Conservation (phyloP, 1,140 invertebrate species). For the Microplitis demolitor region DNA sequence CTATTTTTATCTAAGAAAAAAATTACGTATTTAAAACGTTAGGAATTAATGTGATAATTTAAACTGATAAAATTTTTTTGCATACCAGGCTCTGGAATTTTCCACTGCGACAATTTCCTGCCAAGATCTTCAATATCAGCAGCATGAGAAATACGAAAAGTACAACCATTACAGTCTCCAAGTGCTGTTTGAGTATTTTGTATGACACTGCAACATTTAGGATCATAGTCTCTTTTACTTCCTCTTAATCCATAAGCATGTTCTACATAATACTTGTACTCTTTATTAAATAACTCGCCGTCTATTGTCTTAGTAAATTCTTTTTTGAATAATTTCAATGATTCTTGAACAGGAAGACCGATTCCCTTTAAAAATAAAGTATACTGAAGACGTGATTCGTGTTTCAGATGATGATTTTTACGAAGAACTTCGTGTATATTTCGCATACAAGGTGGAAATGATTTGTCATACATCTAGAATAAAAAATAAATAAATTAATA, state of each 20-base stretch:
- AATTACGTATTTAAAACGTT: neutral
- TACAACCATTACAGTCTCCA: constrained; percentile 4
- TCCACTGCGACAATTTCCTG: neutral
- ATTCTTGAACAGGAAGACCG: neutral
- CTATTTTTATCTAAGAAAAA: neutral
- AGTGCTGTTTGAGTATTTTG: neutral
- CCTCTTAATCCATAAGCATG: constrained; percentile 12
- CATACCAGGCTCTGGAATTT: neutral
- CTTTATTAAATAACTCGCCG: neutral
- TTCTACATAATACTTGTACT: constrained; percentile 4
- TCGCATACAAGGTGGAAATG: constrained; percentile 14
- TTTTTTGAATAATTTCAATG: neutral
- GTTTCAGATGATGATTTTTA: constrained; percentile 7
- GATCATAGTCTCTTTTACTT: neutral
- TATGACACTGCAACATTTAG: neutral
- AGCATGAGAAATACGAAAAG: neutral
- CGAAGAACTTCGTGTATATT: neutral
- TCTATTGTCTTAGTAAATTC: neutral
- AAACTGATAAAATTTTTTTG: neutral
- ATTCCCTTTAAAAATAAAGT: constrained; percentile 1
- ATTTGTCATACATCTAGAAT: neutral
- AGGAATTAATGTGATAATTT: no score
- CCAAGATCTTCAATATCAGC: neutral
- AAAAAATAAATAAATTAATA: neutral
- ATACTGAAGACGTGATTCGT: neutral